These are phyloP conservation scores for Pelecanoides urinatrix DNA, from an alignment of 2,113 vertebrate species.

Conservation along the genomic window DNA sequence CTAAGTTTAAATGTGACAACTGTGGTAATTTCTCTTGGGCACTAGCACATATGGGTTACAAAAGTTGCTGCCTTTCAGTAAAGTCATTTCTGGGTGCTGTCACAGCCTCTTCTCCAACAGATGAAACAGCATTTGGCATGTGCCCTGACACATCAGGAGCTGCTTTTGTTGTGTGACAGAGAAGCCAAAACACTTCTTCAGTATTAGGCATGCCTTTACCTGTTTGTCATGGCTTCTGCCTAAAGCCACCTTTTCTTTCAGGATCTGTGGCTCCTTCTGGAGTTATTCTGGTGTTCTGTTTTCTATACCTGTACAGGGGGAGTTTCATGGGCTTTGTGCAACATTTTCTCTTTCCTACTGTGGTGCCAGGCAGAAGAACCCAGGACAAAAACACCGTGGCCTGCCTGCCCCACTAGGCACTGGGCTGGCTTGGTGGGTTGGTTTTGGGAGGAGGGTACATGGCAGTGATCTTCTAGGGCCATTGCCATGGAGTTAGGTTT, in stretches of 20 bases:
- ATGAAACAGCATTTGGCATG: neutral
- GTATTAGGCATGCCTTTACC: neutral
- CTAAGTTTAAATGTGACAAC: neutral
- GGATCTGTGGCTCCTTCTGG: neutral
- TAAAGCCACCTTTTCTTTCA: neutral
- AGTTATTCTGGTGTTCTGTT: neutral
- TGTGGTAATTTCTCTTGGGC: neutral
- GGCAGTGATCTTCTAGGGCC: neutral
- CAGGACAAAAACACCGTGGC: neutral
- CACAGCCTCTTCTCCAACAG: neutral
- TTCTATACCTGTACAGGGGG: accelerated
- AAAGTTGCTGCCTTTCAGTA: neutral
- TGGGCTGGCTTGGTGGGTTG: neutral
- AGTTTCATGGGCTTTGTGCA: neutral
- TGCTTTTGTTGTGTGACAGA: neutral
- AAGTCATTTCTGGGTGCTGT: neutral
- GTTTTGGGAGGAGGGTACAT: neutral
- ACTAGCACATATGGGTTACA: accelerated
- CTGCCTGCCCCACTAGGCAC: neutral
- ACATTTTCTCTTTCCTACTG: neutral
- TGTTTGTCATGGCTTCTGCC: neutral
- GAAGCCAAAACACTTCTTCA: neutral
- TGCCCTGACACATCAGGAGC: neutral
- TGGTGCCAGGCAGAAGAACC: neutral
- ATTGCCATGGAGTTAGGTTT: neutral